Evolutionary conservation across 2,113 vertebrate genomes (phyloP), one percentile per base, ranked within the genome.

Genomic region (Hiodon tergisus): DNA sequence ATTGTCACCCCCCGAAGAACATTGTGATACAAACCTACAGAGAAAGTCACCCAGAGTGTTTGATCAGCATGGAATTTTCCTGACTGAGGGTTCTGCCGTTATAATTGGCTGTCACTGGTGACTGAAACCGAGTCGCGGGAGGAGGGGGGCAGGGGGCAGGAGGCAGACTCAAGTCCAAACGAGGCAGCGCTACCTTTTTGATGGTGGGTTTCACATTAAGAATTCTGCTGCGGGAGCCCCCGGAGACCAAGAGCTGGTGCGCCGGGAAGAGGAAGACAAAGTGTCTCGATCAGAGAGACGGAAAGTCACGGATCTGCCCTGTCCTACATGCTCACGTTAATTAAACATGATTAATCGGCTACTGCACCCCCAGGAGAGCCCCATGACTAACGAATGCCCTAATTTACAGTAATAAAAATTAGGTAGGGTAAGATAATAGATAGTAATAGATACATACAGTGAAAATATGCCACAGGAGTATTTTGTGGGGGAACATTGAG

Each of bases 291-390:
- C 72, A 83, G 61, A 76, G 89, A 89, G 88, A 87, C 88, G 87
- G 86, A 86, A 86, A 86, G 89, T 87, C 86, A 91, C 83, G 85
- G 85, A 89, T 87, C 87, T 87, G 86, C 83, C 79, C 81, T 84
- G 84, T 80, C 83, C 87, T 84, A 83, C 84, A 90, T 81, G 86
- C 84, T 84, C 82, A 75, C 85, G 88, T 89, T 89, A 92, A 91
- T 92, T 92, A 92, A 92, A 87, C 86, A 89, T 91, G 90, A 93
- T 91, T 87, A 88, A 91, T 5, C 65, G 82, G 31, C 31, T 31
- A 31, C 31, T 31, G 31, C 31, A 31, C 31, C 31, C 31, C 31
- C 31, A 31, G 31, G 31, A 31, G 31, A 31, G 31, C 31, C 31
- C 31, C 31, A 31, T 31, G 31, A 31, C 31, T 31, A 31, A 31